These are phyloP conservation scores for Cydia amplana DNA, from an alignment of 1,140 invertebrate genomes.

Conservation along the genomic window DNA sequence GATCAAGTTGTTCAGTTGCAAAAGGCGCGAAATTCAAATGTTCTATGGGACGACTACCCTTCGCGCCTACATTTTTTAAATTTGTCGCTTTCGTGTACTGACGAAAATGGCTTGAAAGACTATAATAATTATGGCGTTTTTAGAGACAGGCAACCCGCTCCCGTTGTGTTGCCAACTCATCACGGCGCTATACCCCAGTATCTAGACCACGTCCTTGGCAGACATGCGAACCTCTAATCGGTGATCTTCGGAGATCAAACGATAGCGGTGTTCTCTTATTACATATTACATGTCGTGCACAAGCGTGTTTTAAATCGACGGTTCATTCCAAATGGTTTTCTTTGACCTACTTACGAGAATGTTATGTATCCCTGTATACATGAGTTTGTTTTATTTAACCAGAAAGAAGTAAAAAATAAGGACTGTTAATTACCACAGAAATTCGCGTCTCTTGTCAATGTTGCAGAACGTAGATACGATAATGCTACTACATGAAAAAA, in stretches of 20 bases:
- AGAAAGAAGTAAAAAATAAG: not conserved
- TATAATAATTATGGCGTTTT: too few species aligned
- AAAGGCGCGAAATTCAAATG: too few species aligned
- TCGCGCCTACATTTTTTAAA: too few species aligned
- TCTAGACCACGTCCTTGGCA: slow-evolving; percentile 39
- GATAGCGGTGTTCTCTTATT: slow-evolving; percentile 43
- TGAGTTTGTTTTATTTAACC: not conserved
- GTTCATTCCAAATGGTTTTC: not conserved
- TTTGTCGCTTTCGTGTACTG: too few species aligned
- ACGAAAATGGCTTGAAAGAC: too few species aligned
- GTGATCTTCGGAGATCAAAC: slow-evolving; percentile 42
- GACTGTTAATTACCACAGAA: too few species aligned
- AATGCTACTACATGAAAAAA: too few species aligned
- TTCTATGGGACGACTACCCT: too few species aligned
- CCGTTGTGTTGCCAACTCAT: slow-evolving; percentile 11
- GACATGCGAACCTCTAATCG: slow-evolving; percentile 48
- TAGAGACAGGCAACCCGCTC: not conserved
- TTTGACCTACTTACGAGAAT: slow-evolving; percentile 4
- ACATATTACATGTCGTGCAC: slow-evolving; percentile 40
- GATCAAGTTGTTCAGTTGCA: too few species aligned
- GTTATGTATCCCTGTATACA: not conserved
- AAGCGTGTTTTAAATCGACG: slow-evolving; percentile 33
- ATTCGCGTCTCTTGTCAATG: too few species aligned
- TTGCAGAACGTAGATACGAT: too few species aligned
- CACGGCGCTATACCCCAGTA: slow-evolving; percentile 6